Base-by-base conservation (phyloP, 2,888 invertebrate genomes). In the Isotomurus palustris region DNA sequence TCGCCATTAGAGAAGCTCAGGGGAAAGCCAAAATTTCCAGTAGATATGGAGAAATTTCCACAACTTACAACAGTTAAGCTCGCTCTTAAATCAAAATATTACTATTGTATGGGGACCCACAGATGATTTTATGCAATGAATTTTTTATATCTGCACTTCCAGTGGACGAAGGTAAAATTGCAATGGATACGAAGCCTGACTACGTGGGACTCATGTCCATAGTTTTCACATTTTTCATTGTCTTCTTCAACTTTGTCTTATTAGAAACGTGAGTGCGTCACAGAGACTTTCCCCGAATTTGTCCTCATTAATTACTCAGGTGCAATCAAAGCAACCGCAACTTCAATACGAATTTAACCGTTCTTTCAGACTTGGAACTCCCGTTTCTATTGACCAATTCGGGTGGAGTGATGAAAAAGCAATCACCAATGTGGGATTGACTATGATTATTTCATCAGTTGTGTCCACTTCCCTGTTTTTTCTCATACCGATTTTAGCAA, bases 161-260 rank as follows among this genome's bases (percentile, higher is more conserved):
- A 44, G 44, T 44, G 44, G 44, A 10, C 25, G 22, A 44, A 8
- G 40, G n/a, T 40, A 44, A 44, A 12, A 6, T 35, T 32, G 35
- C 12, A 8, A n/a, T n/a, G n/a, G 12, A 28, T 6, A 80, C 48
- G 86, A 85, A 72, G 14, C 86, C 88, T 0, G 87, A 89, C 75
- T 83, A 85, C 75, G 73, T 87, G 51, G 84, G 86, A 56, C 82
- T 86, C 41, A 87, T 88, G 86, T 85, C 86, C 21, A 77, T 91
- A 64, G 84, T 91, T 68, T 79, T 81, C 43, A 86, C 88, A 14
- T 91, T 91, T 75, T 90, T 89, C 75, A 84, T 89, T 66, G 79
- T 91, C 67, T 87, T 88, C 53, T 90, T 90, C 75, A 90, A 89
- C 78, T 91, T 91, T 76, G 90, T 91, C 71, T 79, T 91, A 61